These are phyloP conservation scores for Nannobrachium achirus DNA, from an alignment of 2,113 vertebrate genomes.

Conservation along the genomic window DNA sequence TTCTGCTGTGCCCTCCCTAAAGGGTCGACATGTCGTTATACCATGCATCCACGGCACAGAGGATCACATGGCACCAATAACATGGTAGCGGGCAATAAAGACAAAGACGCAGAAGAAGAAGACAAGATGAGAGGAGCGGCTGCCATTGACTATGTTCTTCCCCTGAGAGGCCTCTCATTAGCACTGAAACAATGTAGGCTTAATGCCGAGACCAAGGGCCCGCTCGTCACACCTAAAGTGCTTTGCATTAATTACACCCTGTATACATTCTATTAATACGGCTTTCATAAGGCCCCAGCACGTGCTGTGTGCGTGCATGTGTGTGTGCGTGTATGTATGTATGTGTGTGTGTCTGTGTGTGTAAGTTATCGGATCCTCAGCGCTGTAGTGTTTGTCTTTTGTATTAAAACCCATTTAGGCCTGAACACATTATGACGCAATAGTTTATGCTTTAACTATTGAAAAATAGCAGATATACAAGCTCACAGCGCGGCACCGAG, in stretches of 20 bases:
- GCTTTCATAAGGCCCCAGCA: constrained; percentile 45
- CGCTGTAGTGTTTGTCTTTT: constrained; percentile 19
- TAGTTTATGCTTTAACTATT: too few relatives aligned
- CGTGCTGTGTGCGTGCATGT: constrained; percentile 5
- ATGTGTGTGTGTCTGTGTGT: not conserved
- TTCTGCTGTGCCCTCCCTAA: constrained; percentile 5
- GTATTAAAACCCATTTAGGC: too few relatives aligned
- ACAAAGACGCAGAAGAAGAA: constrained; percentile 45
- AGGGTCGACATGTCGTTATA: constrained; percentile 31
- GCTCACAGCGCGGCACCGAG: too few relatives aligned
- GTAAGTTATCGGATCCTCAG: not conserved
- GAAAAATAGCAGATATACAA: too few relatives aligned
- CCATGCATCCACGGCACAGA: constrained; percentile 26
- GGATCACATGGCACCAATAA: constrained; percentile 61
- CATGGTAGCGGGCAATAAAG: constrained; percentile 56
- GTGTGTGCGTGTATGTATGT: constrained; percentile 1
- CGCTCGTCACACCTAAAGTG: constrained; percentile 66
- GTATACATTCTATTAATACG: constrained; percentile 65
- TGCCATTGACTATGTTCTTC: constrained; percentile 32
- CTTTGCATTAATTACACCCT: constrained; percentile 71
- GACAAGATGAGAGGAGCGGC: constrained; percentile 32
- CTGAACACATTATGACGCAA: too few relatives aligned
- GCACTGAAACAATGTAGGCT: constrained; percentile 67
- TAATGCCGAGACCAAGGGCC: constrained; percentile 56
- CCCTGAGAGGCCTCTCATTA: constrained; percentile 60